Conservation (phyloP, 1,140 invertebrate species). For the Brachionus koreanus region DNA sequence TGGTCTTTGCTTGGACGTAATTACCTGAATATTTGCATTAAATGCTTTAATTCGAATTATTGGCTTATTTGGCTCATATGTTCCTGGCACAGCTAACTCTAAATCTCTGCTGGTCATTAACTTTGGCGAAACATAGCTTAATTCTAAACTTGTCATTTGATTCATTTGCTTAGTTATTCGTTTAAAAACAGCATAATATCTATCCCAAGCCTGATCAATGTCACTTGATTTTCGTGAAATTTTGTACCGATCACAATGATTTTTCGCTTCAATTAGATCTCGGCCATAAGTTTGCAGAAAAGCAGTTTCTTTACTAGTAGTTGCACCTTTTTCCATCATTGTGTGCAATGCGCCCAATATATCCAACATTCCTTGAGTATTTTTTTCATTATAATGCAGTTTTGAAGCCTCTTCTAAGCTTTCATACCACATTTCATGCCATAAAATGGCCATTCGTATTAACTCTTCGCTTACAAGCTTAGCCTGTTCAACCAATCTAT, state of each 20-base stretch:
- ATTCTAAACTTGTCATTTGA: slow-evolving; percentile 65
- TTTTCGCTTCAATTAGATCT: slow-evolving; percentile 84
- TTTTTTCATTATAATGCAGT: slow-evolving; percentile 87
- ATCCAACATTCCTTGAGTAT: slow-evolving; percentile 72
- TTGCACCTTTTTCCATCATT: slow-evolving; percentile 85
- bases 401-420: slow-evolving; percentile 93
- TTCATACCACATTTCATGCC: slow-evolving; percentile 99
- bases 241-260: slow-evolving; percentile 84
- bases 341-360: slow-evolving; percentile 88
- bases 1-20: slow-evolving; percentile 94
- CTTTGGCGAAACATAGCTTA: slow-evolving; percentile 92
- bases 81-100: slow-evolving; percentile 87
- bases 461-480: slow-evolving; percentile 87
- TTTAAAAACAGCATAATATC: slow-evolving; percentile 79
- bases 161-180: slow-evolving; percentile 38
- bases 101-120: slow-evolving; percentile 80
- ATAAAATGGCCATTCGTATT: slow-evolving; percentile 93
- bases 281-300: slow-evolving; percentile 84
- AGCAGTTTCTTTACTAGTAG: slow-evolving; percentile 92
- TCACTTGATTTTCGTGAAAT: slow-evolving; percentile 78
- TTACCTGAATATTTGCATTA: slow-evolving; percentile 76
- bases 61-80: slow-evolving; percentile 81
- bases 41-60: slow-evolving; percentile 82
- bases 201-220: slow-evolving; percentile 94
- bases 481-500: slow-evolving; percentile 84